These are phyloP conservation scores for Oncopeltus fasciatus DNA, from an alignment of 1,140 invertebrate species.

Conservation along the genomic window DNA sequence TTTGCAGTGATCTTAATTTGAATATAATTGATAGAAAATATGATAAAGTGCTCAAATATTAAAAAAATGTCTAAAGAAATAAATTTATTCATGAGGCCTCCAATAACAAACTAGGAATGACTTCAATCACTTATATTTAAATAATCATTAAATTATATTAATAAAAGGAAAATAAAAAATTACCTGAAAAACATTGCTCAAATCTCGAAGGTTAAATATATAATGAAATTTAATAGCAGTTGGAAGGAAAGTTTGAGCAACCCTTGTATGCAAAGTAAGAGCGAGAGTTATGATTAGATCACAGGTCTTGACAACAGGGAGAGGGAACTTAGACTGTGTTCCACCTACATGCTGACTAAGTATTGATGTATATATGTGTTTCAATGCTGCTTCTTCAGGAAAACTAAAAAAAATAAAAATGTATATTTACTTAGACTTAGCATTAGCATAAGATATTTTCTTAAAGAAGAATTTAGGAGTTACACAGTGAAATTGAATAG, in stretches of 20 bases:
- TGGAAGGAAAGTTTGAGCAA: conserved; percentile 63
- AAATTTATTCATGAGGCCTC: no score
- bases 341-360: conserved; percentile 59
- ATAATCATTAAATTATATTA: no score
- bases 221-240: conserved; percentile 93
- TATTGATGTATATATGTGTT: conserved; percentile 72
- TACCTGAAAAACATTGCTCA: conserved; percentile 81
- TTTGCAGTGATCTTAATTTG: no score
- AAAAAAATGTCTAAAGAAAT: no score
- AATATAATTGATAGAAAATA: no score
- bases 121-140: no score
- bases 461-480: no score
- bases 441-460: no score
- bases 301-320: conserved; percentile 40
- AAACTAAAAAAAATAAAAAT: conserved; percentile 41
- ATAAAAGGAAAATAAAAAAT: no score
- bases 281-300: conserved; percentile 53
- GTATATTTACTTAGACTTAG: background rate
- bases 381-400: conserved; percentile 63
- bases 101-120: no score
- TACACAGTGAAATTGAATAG: no score
- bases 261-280: conserved; percentile 59
- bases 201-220: conserved; percentile 79
- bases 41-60: no score
- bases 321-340: conserved; percentile 48